Evolutionary conservation across 2,113 vertebrate species (phyloP), one percentile per base, ranked within the genome.

Genomic region (Tapirus terrestris): DNA sequence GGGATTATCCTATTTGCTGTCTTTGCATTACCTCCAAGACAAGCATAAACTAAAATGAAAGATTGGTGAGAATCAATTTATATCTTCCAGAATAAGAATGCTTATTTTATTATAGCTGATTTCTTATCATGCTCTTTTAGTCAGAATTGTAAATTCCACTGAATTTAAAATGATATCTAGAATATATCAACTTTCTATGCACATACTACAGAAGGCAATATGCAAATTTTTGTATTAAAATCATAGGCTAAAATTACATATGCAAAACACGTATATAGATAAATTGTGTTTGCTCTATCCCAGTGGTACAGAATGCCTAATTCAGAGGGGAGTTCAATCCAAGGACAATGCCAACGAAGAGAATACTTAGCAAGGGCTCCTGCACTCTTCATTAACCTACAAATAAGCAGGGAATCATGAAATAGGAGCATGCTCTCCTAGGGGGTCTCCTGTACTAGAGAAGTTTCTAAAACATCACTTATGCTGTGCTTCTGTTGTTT

Each of bases 11-110:
- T 87, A 16, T 81, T 92, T 56, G 65, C 83, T 95, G 56, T 8
- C 33, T 88, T 87, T 83, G 89, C 87, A 94, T 88, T 77, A 56
- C 4, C 5, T 90, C 53, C 12, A 84, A 80, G 43, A 51, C 8
- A 79, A 84, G 3, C 56, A 94, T 90, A 95, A 96, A 96, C 48
- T 65, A 79, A 75, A 76, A 76, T 56, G 29, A 89, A 60, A 83
- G 51, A 21, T 80, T 58, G 36, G n/a, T 67, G 27, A 90, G 76
- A 21, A 84, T 17, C 93, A 51, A 23, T 96, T 87, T 91, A 91
- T 75, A 82, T 84, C 48, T 88, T 93, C 27, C 33, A 86, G 86
- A 88, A 89, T 63, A 82, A 87, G 56, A 29, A 9, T 9, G 31
- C 14, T 72, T 94, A 27, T 89, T 89, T 93, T 89, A 83, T 53